Evolutionary conservation across 2,888 invertebrate genomes (phyloP).

Genomic region (Spisula solida): DNA sequence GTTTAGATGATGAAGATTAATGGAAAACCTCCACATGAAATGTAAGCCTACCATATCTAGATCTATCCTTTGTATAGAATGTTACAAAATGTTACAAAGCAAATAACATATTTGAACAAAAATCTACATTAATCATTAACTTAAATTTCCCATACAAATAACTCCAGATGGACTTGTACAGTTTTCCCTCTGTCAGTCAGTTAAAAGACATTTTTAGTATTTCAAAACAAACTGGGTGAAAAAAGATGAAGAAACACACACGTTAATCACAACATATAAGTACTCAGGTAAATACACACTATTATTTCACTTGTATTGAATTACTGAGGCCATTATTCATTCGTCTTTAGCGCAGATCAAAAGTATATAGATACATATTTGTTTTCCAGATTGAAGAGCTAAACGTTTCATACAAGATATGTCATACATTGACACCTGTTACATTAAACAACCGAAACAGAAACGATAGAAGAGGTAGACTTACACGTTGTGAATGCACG

Average conservation of each 20-base stretch:
- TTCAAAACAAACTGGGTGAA: background rate
- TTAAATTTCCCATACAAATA: background rate
- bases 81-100: background rate
- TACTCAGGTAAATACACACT: background rate
- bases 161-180: background rate
- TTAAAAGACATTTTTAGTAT: background rate
- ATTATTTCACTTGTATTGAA: background rate
- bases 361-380: constrained; percentile 4
- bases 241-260: background rate
- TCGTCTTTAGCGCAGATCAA: background rate
- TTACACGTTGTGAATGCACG: background rate
- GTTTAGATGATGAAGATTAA: background rate
- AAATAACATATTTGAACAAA: background rate
- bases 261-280: background rate
- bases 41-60: background rate
- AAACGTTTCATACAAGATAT: background rate
- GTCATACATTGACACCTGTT: constrained; percentile 3
- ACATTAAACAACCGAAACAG: background rate
- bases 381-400: constrained; percentile 3
- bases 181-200: constrained; percentile 4
- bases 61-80: no score
- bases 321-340: background rate
- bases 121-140: background rate
- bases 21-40: background rate
- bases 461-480: constrained; percentile 6